Percentiles rank a stretch among this genome's conserved stretches.
These are phyloP conservation scores for Malurus splendens DNA, from an alignment of 2,797 vertebrate genomes.

Conservation along the genomic window DNA sequence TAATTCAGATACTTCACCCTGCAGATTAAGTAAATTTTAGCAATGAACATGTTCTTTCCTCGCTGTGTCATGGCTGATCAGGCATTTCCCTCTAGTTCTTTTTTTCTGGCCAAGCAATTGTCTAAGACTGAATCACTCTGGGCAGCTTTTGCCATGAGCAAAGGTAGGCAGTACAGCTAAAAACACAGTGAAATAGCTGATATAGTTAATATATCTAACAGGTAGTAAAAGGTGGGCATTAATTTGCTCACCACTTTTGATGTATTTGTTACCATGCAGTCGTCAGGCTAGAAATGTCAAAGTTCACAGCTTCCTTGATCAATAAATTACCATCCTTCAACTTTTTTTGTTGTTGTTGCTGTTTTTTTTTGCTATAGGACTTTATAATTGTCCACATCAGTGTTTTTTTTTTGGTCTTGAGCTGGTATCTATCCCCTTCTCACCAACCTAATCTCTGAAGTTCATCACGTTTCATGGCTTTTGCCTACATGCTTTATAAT, in stretches of 20 bases:
- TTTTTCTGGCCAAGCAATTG: background rate
- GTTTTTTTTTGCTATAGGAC: background rate
- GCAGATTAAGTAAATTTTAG: background rate
- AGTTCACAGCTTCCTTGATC: background rate
- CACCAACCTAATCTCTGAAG: background rate
- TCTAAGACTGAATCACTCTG: background rate
- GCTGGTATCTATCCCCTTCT: rapidly evolving
- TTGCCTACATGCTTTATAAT: background rate
- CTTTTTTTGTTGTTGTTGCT: background rate
- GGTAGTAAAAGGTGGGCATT: background rate
- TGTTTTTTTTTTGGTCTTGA: background rate
- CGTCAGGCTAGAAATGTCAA: background rate
- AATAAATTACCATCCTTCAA: background rate
- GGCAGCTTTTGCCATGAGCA: background rate
- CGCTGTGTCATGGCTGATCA: background rate
- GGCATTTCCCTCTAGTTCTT: background rate
- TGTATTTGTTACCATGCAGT: background rate
- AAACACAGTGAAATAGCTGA: background rate
- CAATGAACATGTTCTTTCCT: rapidly evolving
- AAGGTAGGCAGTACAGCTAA: background rate
- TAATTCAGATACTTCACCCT: background rate
- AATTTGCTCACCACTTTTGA: background rate
- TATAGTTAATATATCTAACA: background rate
- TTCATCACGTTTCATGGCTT: background rate
- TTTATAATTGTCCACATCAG: background rate